These are phyloP conservation scores for Protodeltote pygarga DNA, from an alignment of 2,888 invertebrate species.

Conservation along the genomic window DNA sequence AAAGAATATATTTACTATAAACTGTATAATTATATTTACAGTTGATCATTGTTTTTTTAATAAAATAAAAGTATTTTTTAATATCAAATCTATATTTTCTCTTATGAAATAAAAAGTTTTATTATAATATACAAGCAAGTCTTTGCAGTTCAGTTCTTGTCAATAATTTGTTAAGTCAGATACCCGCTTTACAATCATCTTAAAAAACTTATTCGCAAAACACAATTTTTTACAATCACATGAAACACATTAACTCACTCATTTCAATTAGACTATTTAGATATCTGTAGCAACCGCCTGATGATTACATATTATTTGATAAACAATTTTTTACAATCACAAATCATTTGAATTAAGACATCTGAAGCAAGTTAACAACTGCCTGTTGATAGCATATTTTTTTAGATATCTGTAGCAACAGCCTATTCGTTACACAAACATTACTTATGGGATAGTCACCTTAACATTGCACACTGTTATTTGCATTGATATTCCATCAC, in stretches of 20 bases:
- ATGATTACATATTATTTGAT: conserved; percentile 10
- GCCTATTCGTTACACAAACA: too few relatives aligned
- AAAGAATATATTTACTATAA: conserved; percentile 60
- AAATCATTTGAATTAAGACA: too few relatives aligned
- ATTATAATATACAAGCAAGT: conserved; percentile 30
- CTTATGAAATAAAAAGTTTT: conserved; percentile 48
- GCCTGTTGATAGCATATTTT: too few relatives aligned
- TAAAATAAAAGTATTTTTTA: conserved; percentile 60
- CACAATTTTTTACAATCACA: neutral
- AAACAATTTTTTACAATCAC: too few relatives aligned
- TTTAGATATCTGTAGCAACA: too few relatives aligned
- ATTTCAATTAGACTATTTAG: conserved; percentile 2
- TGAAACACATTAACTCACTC: neutral
- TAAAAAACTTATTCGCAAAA: conserved; percentile 10
- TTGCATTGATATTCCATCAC: too few relatives aligned
- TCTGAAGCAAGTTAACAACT: too few relatives aligned
- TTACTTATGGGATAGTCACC: too few relatives aligned
- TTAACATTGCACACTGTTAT: too few relatives aligned
- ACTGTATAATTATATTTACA: conserved; percentile 39
- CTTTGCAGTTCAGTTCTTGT: conserved; percentile 34
- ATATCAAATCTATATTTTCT: conserved; percentile 63
- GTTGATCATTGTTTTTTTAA: conserved; percentile 51
- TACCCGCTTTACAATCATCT: conserved; percentile 47
- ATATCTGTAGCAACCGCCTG: conserved; percentile 4
- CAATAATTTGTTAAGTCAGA: conserved; percentile 35